Evolutionary conservation across 1,140 invertebrate species (phyloP), one percentile per base, ranked within the genome.

Genomic region (Holcopasites calliopsidis): DNA sequence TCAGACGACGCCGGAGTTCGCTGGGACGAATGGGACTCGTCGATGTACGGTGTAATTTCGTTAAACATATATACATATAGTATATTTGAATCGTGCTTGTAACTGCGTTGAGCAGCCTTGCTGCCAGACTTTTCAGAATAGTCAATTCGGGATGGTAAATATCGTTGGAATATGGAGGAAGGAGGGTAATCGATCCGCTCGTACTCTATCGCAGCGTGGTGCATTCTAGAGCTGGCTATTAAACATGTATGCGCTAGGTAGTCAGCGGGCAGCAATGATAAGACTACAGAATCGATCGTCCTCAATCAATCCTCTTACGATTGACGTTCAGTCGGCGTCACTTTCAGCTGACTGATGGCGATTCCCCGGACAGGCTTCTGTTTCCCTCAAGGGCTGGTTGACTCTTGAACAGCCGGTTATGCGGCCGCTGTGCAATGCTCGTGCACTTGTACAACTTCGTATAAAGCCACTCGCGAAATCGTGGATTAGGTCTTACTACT

Each of bases 301-400:
- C 4, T 16, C 69, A 7, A 49, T 61, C 33, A 49, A 61, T 28
- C 44, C 44, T 23, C n/a, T 6, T 26, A 21, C 44, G 35, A 72
- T 72, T 50, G 44, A 62, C 62, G 44, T n/a, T 61, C 23, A 16
- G 16, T 18, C 21, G 28, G 44, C 62, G 33, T 52, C 69, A 62
- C 47, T 40, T 72, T 13, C 44, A 35, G 44, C 13, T 42, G 44
- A 62, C 42, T 38, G 55, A 50, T 47, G 44, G 61, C 33, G 18
- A 70, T 71, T 71, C 18, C 3, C 5, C 10, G 21, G 8, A 18
- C 23, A 60, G 58, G 44, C 44, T 72, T 72, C 57, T 40, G 33
- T 11, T 38, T 52, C 23, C 8, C 18, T 2, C 5, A 10, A 38
- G 23, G 11, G 3, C 18, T 2, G 38, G 16, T 10, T 42, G 55